Evolutionary conservation across 2,113 vertebrate species (phyloP), one percentile per base, ranked within the genome.

Genomic region (Gallinago media): DNA sequence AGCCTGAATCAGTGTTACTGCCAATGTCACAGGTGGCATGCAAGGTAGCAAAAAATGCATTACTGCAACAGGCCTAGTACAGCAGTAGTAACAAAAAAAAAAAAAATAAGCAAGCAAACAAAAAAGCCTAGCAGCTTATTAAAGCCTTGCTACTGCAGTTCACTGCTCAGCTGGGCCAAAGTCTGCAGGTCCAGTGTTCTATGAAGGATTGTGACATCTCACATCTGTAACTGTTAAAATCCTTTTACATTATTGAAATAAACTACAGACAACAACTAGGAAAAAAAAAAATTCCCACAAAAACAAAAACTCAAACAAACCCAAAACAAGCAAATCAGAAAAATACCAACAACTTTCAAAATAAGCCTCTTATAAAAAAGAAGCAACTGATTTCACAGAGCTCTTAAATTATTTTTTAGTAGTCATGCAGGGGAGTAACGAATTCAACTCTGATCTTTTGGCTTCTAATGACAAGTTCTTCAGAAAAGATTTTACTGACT

Each of bases 181-280:
- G 17, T 21, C 36, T 58, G 40, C 32, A 73, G 5, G 11, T 27
- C 23, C 59, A 21, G 6, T 34, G 34, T 42, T 84, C 56, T 21
- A 2, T 4, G 21, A 42, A 77, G 9, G 11, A 75, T 16, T 0
- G 0, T 11, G 55, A 50, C 12, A 52, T 47, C 58, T 52, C 32
- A 12, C 7, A 66, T 4, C 42, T 52, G 12, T 36, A 72, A 62
- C 12, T 66, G 12, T 23, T 54, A 54, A 88, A 88, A 50, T 22
- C 3, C 5, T 32, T 70, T 49, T 36, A 21, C 62, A 9, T 62
- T 49, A 40, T 0, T 36, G 16, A 80, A 94, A 32, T 22, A 46
- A 49, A 38, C 16, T 59, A 3, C 4, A 13, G 18, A 81, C 42
- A 8, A 74, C 23, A 59, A 34, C 3, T 13, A 54, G 14, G 26